Evolutionary conservation across 2,797 vertebrate species (phyloP), one percentile per base, ranked within the genome.

Genomic region (Chiloscyllium punctatum): DNA sequence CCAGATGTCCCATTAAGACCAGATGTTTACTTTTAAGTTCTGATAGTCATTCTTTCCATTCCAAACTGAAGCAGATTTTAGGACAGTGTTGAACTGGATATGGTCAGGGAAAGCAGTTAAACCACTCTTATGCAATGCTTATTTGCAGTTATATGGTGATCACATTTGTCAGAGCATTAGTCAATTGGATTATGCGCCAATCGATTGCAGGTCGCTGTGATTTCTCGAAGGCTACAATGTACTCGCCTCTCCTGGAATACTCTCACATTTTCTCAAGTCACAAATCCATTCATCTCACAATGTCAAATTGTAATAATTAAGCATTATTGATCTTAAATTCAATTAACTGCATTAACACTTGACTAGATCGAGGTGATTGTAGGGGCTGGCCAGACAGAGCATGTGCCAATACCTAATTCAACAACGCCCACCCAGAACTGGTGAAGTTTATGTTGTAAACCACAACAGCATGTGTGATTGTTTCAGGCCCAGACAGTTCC

Each of bases 251-350:
- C n/a, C 37, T 51, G 37, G 62, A 71, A 71, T 66, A 94, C 68
- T 72, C 71, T 96, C 97, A 96, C 97, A 96, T 97, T 97, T 97
- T 97, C 90, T 97, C 97, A 96, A 94, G 97, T 98, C 97, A 97
- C 97, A 98, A 97, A 97, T 97, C 98, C 98, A 98, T 99, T 98
- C 99, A 98, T 99, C 98, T 98, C 98, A 97, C 97, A 98, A 98
- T 98, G 98, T 99, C 99, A 99, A 98, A 99, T 99, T 98, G 98
- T 98, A 99, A 99, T 99, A 99, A 99, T 99, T 99, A 99, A 99
- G 98, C 98, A 98, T 98, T 99, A 99, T 99, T 98, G 99, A 99
- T 99, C 98, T 97, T 97, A 98, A 98, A 99, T 99, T 99, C 98
- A 99, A 99, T 99, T 99, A 99, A 99, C 98, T 99, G 99, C 98